Base-by-base conservation (phyloP, 2,797 vertebrate species). In the Melanotaenia pygmaea region DNA sequence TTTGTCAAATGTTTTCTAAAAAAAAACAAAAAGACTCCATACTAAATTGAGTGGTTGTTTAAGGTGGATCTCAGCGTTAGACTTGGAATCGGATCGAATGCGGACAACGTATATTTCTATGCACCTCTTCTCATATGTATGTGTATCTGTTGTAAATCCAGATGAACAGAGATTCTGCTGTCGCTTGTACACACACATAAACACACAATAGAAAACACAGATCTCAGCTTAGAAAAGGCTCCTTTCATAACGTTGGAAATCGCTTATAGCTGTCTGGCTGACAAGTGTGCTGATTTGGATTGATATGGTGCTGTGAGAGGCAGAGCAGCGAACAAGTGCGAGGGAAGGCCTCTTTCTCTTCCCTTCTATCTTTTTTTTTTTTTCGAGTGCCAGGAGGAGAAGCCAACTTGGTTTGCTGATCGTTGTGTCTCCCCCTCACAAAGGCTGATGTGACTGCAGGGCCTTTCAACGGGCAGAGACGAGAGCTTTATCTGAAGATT, bases 401-500 rank as follows among this genome's bases (percentile, higher is more conserved):
- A 86, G 90, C 91, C 91, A 91, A 90, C 82, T 90, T 85, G 82
- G 74, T 86, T 84, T 74, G 80, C 78, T 76, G 81, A 82, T 79
- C 63, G 64, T 80, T 72, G 66, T 67, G 86, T 89, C 86, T 89
- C 84, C 86, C 79, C 74, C 88, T 85, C 85, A 90, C 89, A 90
- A 89, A 89, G 77, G 82, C 80, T 83, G 91, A 89, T 82, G 83
- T 90, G 89, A 90, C 92, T 92, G 82, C 84, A 64, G 92, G 94
- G 89, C 79, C 83, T 91, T 83, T 90, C 76, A 86, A 35, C 70
- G 82, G 87, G 88, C 89, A 84, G 84, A 87, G 89, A 91, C 86
- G 85, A 88, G 92, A 83, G 91, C 89, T 92, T 94, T 92, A 92
- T 94, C 91, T 92, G 84, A 72, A 89, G 90, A 93, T 93, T 89